Percentiles rank a stretch among this genome's conserved stretches.
phyloP scores from a whole-genome alignment of 2,797 vertebrate species.

The Anas flavirostris region DNA sequence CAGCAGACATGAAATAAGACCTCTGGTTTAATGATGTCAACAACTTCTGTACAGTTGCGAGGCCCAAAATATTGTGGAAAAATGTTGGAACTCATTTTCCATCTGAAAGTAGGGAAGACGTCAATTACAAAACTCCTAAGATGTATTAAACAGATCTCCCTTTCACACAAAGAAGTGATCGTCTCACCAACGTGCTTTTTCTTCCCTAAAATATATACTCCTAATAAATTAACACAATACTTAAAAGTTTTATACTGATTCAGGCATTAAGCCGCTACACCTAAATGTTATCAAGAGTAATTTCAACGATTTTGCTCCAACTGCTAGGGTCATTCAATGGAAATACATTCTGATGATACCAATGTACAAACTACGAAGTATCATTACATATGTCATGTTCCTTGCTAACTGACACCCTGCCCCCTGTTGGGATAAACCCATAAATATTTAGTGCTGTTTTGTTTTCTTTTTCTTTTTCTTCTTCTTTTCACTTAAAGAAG shows the following conservation, averaged over 20 bases:
- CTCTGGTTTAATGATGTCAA: slow-evolving; percentile 59
- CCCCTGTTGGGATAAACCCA: neutral
- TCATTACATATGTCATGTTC: neutral
- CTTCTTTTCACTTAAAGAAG: neutral
- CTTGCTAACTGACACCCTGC: neutral
- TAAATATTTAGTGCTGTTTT: neutral
- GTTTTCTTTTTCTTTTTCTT: too few species aligned
- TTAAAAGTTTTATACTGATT: neutral
- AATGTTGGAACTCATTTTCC: slow-evolving; percentile 49
- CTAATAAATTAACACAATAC: neutral
- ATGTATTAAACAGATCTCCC: slow-evolving; percentile 57
- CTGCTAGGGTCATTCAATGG: neutral
- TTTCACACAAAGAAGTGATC: slow-evolving; percentile 42
- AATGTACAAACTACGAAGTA: neutral
- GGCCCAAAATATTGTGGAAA: slow-evolving; percentile 52
- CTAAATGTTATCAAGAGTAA: neutral
- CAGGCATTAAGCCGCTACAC: neutral
- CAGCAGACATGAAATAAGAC: slow-evolving; percentile 52
- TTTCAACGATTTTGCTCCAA: neutral
- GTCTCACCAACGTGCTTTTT: neutral
- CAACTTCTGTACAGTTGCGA: slow-evolving; percentile 48
- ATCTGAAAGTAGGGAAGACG: slow-evolving; percentile 24
- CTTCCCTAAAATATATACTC: neutral
- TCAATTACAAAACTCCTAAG: slow-evolving; percentile 31
- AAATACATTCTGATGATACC: neutral